A percentile compares a stretch with the other conserved stretches of the same genome.
Evolutionary conservation across 1,140 invertebrate species (phyloP).

Genomic region (Phymorhynchus buccinoides): DNA sequence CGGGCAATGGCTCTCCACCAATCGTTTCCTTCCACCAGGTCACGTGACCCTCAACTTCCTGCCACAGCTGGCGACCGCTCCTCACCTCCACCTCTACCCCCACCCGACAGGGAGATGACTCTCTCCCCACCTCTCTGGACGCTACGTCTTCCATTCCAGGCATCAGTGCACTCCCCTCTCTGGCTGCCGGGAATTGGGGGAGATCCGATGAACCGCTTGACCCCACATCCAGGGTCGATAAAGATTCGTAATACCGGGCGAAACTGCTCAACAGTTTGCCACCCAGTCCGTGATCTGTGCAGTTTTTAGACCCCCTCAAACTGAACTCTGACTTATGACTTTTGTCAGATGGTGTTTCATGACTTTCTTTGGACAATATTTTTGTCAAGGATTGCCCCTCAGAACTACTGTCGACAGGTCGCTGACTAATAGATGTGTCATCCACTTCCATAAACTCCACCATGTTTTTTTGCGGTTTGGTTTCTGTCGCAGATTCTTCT

Average conservation of each 20-base stretch:
- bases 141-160: slow-evolving; percentile 22
- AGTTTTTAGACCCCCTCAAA: slow-evolving; percentile 6
- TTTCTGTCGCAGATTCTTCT: neutral
- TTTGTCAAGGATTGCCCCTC: neutral
- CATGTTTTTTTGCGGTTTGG: neutral
- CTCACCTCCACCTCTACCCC: neutral
- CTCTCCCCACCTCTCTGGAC: slow-evolving; percentile 27
- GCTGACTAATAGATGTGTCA: neutral
- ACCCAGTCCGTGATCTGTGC: neutral
- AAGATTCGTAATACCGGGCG: slow-evolving; percentile 51
- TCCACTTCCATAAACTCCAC: neutral
- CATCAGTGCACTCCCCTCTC: neutral
- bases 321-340: neutral
- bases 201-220: slow-evolving; percentile 9
- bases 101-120: neutral
- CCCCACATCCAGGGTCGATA: slow-evolving; percentile 46
- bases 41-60: slow-evolving; percentile 1
- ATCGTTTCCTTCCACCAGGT: neutral
- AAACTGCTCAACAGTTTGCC: slow-evolving; percentile 39
- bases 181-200: neutral
- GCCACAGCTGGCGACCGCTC: slow-evolving; percentile 15
- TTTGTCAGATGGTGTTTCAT: neutral
- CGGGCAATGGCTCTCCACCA: neutral
- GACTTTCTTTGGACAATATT: neutral
- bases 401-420: neutral